Evolutionary conservation across 1,140 invertebrate genomes (phyloP).

Genomic region (Bombus sylvicola): DNA sequence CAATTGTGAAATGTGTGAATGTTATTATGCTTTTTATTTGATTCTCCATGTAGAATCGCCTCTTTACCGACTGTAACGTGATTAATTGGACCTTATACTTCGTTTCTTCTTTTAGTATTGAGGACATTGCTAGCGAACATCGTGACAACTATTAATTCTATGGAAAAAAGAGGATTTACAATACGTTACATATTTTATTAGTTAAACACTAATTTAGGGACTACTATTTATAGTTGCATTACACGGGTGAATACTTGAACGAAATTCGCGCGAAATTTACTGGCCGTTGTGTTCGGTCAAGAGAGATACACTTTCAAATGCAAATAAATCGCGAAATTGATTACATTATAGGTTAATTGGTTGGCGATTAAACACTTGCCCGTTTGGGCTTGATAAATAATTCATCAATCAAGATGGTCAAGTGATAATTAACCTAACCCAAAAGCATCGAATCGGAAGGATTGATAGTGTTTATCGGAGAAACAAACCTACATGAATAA

Average conservation of each 20-base stretch:
- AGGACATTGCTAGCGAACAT: too few relatives aligned
- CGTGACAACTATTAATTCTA: too few relatives aligned
- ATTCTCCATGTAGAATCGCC: too few relatives aligned
- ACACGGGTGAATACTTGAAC: background rate
- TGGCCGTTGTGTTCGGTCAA: background rate
- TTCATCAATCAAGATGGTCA: background rate
- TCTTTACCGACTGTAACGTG: too few relatives aligned
- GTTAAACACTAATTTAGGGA: background rate
- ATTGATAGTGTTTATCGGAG: background rate
- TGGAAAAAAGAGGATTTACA: background rate
- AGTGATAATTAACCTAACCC: background rate
- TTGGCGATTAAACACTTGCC: background rate
- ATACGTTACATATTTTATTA: background rate
- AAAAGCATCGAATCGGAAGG: background rate
- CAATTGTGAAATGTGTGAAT: too few relatives aligned
- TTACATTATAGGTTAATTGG: conserved; percentile 16
- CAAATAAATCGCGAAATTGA: background rate
- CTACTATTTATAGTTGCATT: background rate
- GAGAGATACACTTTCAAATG: background rate
- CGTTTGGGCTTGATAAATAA: conserved; percentile 6
- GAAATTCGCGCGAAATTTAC: conserved; percentile 7
- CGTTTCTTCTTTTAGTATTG: too few relatives aligned
- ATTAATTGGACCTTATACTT: too few relatives aligned
- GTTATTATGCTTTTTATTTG: too few relatives aligned
- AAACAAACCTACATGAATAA: background rate